These are phyloP conservation scores for Habroteleia sp. DNA, from an alignment of 2,888 invertebrate species.

Conservation along the genomic window DNA sequence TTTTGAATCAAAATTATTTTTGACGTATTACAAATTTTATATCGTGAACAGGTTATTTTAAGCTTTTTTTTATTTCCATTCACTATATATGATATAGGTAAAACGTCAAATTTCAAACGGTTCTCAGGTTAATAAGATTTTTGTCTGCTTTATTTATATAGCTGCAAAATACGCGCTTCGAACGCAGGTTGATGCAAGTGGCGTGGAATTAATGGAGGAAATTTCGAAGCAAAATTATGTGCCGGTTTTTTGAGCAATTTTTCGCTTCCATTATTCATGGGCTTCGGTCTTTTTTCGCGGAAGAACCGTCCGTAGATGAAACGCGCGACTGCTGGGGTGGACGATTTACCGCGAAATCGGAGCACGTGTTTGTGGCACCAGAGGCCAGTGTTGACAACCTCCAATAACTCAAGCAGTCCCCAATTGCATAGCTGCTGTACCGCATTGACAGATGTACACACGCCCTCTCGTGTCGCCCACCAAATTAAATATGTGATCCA, in stretches of 20 bases:
- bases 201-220: slow-evolving; percentile 39
- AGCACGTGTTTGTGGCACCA: slow-evolving; percentile 78
- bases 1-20: too few species aligned
- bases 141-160: too few species aligned
- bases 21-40: too few species aligned
- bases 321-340: slow-evolving; percentile 58
- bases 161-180: too few species aligned
- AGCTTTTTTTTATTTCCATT: too few species aligned
- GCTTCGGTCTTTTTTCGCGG: slow-evolving; percentile 39
- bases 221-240: slow-evolving; percentile 40
- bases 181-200: too few species aligned
- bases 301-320: slow-evolving; percentile 48
- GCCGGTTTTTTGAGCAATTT: slow-evolving; percentile 51
- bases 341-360: slow-evolving; percentile 76
- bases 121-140: too few species aligned
- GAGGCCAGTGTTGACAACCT: slow-evolving; percentile 73
- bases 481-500: slow-evolving; percentile 75
- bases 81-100: too few species aligned
- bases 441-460: slow-evolving; percentile 78
- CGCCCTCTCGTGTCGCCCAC: slow-evolving; percentile 74
- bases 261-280: slow-evolving; percentile 59
- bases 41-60: too few species aligned
- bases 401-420: slow-evolving; percentile 75
- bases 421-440: slow-evolving; percentile 72
- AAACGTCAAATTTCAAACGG: too few species aligned